A percentile compares a stretch with the other conserved stretches of the same genome.
phyloP scores from a whole-genome alignment of 2,113 vertebrate species.

The Bos indicus region DNA sequence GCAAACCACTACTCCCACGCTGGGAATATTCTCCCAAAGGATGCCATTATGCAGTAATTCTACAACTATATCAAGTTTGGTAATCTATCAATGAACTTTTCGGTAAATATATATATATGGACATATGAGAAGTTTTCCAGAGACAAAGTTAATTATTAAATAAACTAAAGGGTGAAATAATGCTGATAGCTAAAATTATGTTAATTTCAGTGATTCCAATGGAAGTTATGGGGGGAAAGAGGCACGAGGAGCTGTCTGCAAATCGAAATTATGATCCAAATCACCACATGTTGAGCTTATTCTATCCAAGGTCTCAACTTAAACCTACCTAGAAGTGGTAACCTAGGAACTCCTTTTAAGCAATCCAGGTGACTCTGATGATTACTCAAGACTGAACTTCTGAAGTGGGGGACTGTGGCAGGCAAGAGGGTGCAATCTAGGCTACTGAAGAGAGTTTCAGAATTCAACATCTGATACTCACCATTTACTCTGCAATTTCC shows the following conservation, averaged over 20 bases:
- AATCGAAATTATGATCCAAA: neutral
- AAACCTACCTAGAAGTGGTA: neutral
- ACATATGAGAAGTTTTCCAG: neutral
- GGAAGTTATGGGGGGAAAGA: neutral
- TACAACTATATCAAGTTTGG: neutral
- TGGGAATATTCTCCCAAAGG: neutral
- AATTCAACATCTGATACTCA: neutral
- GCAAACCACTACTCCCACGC: neutral
- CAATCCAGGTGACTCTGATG: neutral
- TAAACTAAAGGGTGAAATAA: neutral
- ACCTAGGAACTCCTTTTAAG: neutral
- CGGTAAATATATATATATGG: neutral
- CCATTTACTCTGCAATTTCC: neutral
- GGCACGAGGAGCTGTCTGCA: neutral
- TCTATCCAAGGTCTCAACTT: neutral
- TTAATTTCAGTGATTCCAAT: neutral
- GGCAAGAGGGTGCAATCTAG: neutral
- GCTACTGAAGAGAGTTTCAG: neutral
- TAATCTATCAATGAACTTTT: neutral
- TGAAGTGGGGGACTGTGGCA: neutral
- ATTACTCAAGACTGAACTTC: neutral
- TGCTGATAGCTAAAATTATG: neutral
- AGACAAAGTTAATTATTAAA: neutral
- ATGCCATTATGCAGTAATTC: neutral
- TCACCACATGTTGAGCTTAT: neutral